Base-by-base conservation (phyloP, 2,888 invertebrate species). In the Heteropelma amictum region DNA sequence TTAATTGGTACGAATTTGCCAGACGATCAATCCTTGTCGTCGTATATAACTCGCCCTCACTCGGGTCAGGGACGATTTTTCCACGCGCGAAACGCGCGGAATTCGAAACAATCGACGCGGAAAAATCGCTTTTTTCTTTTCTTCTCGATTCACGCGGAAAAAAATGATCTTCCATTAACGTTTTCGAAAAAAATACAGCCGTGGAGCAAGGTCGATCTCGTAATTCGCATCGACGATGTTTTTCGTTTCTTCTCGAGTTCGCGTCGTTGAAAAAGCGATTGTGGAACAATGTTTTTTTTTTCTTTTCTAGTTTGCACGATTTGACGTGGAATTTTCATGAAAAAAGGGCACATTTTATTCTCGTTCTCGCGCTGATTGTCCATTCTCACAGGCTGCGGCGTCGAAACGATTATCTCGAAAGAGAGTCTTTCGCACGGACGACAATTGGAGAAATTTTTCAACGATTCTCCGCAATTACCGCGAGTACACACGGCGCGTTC, bases 1-100 rank as follows among this genome's bases (percentile, higher is more conserved):
- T 71, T 78, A 77, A 81, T 80, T 79, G 78, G 69, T 71, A 77
- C 77, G 72, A 76, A 80, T 80, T 80, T 78, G 63, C 76, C 51
- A 65, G 64, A 17, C 51, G 51, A 54, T 64, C 69, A 60, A 74
- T 53, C 74, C 58, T 47, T 60, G 58, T 65, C 35, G 35, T 17
- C 53, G 23, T 14, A 23, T 12, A 10, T 42, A 21, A n/a, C n/a
- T n/a, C n/a, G n/a, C n/a, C n/a, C 58, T 63, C 45, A 14, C 28
- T 1, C 60, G 35, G 69, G 65, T 73, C 76, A 76, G 73, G 73
- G 70, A 64, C 76, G 40, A 35, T 42, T 64, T 26, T 51, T 19
- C 10, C 14, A 5, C 30, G 3, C 14, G 7, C 49, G 26, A 28
- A 38, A 26, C 1, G 23, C n/a, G 12, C 54, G 5, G 17, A 7